phyloP scores from a whole-genome alignment of 2,797 vertebrate genomes.

The Rhinophrynus dorsalis region DNA sequence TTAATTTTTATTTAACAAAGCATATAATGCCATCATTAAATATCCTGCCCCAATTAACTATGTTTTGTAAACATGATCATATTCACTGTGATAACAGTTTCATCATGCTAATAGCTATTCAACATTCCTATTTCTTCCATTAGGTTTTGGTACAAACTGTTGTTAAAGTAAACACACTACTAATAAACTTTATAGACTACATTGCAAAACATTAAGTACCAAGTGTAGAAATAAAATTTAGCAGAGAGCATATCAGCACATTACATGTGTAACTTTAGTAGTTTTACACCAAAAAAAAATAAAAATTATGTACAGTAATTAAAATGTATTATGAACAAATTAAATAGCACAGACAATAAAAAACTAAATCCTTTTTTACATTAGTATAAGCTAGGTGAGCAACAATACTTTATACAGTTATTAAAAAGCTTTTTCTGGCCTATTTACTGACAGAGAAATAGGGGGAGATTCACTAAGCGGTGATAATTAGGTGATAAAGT shows the following conservation, averaged over 20 bases:
- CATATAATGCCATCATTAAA: conserved; percentile 78
- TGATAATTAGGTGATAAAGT: too few relatives aligned
- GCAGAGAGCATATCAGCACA: conserved; percentile 69
- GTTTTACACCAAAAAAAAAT: conserved; percentile 55
- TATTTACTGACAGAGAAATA: background rate
- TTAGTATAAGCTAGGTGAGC: conserved; percentile 23
- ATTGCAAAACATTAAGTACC: conserved; percentile 27
- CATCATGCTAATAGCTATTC: conserved; percentile 71
- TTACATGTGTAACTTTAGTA: conserved; percentile 71
- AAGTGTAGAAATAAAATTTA: conserved; percentile 34
- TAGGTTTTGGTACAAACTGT: conserved; percentile 55
- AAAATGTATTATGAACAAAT: conserved; percentile 62
- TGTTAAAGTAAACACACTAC: conserved; percentile 56
- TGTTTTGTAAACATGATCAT: conserved; percentile 62
- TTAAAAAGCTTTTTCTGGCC: background rate
- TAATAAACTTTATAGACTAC: conserved; percentile 62
- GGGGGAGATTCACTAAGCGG: too few relatives aligned
- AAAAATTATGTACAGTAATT: conserved; percentile 70
- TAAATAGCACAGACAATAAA: conserved; percentile 69
- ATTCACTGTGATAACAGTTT: conserved; percentile 74
- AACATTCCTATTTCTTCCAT: conserved; percentile 60
- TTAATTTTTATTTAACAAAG: conserved; percentile 81
- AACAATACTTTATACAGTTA: background rate
- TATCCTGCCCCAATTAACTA: conserved; percentile 63
- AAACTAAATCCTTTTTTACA: conserved; percentile 64